Percentiles rank a stretch among this genome's conserved stretches.
Conservation (phyloP, 2,797 vertebrate genomes). For the Varecia variegata region DNA sequence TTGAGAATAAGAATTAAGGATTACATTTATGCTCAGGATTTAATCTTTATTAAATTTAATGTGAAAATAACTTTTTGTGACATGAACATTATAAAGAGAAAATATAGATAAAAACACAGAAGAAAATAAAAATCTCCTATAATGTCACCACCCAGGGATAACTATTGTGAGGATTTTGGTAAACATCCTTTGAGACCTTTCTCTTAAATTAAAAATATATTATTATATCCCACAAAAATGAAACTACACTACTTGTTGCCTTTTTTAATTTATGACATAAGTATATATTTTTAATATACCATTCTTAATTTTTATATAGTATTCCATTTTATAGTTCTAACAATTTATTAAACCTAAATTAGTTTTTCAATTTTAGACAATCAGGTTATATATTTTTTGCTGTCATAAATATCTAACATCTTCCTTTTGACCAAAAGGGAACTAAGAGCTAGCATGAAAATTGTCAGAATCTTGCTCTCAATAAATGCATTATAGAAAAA, state of each 20-base stretch:
- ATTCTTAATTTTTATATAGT: background rate
- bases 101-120: background rate
- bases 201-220: background rate
- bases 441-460: background rate
- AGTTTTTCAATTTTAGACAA: background rate
- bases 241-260: background rate
- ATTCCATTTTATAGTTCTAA: background rate
- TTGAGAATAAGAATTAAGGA: constrained; percentile 9
- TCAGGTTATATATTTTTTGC: background rate
- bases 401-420: background rate
- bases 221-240: background rate
- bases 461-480: background rate
- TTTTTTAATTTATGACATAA: background rate
- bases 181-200: background rate
- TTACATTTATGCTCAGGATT: background rate
- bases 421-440: constrained; percentile 25
- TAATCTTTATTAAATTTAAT: constrained; percentile 21
- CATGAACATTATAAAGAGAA: background rate
- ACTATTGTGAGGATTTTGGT: background rate
- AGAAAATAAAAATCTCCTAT: background rate
- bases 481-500: background rate
- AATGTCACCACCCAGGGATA: background rate
- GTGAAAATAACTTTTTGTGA: background rate
- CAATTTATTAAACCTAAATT: background rate
- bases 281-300: background rate